Conservation (phyloP, 2,797 vertebrate genomes). For the Cynodonichthys magdalenae region DNA sequence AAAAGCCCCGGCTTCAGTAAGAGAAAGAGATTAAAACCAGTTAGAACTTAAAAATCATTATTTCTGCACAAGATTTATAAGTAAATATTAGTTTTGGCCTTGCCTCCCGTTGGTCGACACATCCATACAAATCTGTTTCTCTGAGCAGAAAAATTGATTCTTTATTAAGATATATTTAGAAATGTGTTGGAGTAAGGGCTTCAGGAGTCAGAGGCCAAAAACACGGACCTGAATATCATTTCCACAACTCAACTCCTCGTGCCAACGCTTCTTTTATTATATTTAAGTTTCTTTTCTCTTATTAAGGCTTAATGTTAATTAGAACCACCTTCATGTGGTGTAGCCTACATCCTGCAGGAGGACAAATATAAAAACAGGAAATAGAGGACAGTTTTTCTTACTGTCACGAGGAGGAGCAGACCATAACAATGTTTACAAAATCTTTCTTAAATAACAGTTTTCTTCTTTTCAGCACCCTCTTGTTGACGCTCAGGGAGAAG, state of each 20-base stretch:
- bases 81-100: neutral
- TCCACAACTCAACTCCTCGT: neutral
- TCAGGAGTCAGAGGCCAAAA: constrained; percentile 19
- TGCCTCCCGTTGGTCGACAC: too few relatives aligned
- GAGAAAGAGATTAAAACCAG: neutral
- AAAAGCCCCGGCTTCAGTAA: constrained; percentile 88
- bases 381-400: neutral
- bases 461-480: constrained; percentile 5
- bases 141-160: neutral
- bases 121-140: neutral
- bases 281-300: too few relatives aligned
- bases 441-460: constrained; percentile 1
- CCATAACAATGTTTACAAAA: constrained; percentile 1
- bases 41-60: neutral
- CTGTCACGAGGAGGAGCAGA: constrained; percentile 3
- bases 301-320: too few relatives aligned
- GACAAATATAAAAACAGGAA: too few relatives aligned
- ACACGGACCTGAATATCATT: neutral
- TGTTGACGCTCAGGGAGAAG: constrained; percentile 5
- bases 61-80: neutral
- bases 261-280: too few relatives aligned
- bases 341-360: too few relatives aligned
- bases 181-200: constrained; percentile 6
- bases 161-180: constrained; percentile 7
- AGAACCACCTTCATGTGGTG: too few relatives aligned